These are phyloP conservation scores for Ormia ochracea DNA, from an alignment of 2,888 invertebrate species.

Conservation along the genomic window DNA sequence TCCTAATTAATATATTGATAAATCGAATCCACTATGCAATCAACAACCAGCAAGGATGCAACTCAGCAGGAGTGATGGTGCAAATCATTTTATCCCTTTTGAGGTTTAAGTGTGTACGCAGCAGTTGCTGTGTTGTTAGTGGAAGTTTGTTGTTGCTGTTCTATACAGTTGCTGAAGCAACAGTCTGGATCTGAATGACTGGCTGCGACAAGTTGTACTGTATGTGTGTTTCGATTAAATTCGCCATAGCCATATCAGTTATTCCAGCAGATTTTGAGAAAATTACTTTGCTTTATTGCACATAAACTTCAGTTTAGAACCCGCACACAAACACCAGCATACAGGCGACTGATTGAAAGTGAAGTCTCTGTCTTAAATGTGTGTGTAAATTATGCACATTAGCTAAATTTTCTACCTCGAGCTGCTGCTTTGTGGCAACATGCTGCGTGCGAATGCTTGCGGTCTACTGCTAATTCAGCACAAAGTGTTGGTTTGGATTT, in stretches of 20 bases:
- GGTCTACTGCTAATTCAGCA: background rate
- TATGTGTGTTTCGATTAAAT: conserved; percentile 1
- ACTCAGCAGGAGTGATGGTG: conserved; percentile 28
- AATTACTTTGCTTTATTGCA: conserved; percentile 13
- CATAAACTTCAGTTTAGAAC: background rate
- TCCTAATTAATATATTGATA: background rate
- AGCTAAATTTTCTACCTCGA: background rate
- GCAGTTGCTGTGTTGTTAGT: background rate
- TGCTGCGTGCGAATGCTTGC: background rate
- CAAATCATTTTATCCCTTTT: conserved; percentile 38
- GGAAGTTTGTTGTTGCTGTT: background rate
- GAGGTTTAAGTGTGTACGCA: background rate
- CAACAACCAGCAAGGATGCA: background rate
- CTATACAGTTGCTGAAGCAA: background rate
- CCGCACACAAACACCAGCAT: background rate
- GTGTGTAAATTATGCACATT: conserved; percentile 19
- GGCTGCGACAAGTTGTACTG: too few species aligned
- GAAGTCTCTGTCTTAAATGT: background rate
- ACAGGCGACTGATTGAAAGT: background rate
- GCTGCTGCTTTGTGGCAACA: background rate
- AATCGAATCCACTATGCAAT: background rate
- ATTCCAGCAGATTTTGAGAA: conserved; percentile 27
- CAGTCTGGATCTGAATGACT: background rate
- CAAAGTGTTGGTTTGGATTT: too few species aligned
- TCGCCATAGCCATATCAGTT: conserved; percentile 36